Conservation (phyloP, 1,140 invertebrate genomes). For the Penaeus japonicus region DNA sequence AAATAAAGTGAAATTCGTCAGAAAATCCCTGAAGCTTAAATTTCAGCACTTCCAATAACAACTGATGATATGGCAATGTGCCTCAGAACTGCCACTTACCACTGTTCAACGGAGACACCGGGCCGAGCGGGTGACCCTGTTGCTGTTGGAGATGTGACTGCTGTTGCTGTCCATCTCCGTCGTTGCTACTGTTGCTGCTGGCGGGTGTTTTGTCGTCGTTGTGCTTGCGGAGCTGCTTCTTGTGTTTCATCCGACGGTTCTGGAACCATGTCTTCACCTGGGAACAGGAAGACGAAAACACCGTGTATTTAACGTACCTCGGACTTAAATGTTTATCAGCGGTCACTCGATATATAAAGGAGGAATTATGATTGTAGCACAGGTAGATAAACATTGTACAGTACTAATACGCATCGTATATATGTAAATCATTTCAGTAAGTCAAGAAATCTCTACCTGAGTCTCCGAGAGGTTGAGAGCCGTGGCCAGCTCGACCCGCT, state of each 20-base stretch:
- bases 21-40: too few relatives aligned
- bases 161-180: background rate
- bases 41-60: too few relatives aligned
- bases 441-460: constrained; percentile 70
- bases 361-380: background rate
- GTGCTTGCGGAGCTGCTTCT: constrained; percentile 86
- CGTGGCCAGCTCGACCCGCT: constrained; percentile 92
- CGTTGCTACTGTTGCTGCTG: constrained; percentile 4
- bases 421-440: background rate
- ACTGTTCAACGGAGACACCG: background rate
- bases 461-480: constrained; percentile 94
- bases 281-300: constrained; percentile 49
- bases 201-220: constrained; percentile 65
- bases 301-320: background rate
- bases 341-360: background rate
- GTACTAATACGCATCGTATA: too few relatives aligned
- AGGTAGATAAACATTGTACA: background rate
- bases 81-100: background rate
- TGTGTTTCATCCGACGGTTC: constrained; percentile 96
- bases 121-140: background rate
- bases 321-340: background rate
- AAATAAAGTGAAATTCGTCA: too few relatives aligned
- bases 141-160: constrained; percentile 10
- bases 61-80: too few relatives aligned
- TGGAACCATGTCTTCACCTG: constrained; percentile 98